Evolutionary conservation across 2,888 invertebrate species (phyloP).

Genomic region (Tubulanus polymorphus): DNA sequence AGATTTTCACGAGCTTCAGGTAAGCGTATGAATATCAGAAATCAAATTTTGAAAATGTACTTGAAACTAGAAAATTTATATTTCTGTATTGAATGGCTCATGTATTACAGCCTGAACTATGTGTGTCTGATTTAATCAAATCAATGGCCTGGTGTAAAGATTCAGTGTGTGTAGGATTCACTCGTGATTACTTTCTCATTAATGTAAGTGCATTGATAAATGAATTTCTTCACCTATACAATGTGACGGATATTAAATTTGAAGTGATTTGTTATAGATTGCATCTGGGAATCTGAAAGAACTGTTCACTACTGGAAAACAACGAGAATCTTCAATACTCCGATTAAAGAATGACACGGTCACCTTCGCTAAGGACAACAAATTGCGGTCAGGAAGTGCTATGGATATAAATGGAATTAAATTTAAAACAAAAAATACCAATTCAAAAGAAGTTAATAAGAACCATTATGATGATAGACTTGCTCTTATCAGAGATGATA

Average conservation of each 20-base stretch:
- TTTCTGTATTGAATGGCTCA: too few species aligned
- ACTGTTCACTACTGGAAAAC: slow-evolving; percentile 65
- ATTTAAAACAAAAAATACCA: too few species aligned
- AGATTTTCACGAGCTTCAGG: slow-evolving; percentile 68
- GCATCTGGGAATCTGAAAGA: slow-evolving; percentile 73
- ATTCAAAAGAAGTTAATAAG: too few species aligned
- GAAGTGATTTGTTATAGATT: too few species aligned
- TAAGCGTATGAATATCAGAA: slow-evolving; percentile 21
- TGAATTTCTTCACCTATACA: not conserved
- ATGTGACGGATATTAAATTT: not conserved
- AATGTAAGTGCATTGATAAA: slow-evolving; percentile 59
- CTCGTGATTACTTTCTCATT: slow-evolving; percentile 73
- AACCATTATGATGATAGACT: slow-evolving; percentile 56
- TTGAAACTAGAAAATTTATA: not conserved
- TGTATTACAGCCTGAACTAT: slow-evolving; percentile 61
- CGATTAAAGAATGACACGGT: too few species aligned
- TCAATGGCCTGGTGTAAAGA: slow-evolving; percentile 78
- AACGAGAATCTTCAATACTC: slow-evolving; percentile 53
- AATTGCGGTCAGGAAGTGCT: too few species aligned
- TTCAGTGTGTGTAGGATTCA: slow-evolving; percentile 82
- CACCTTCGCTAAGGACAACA: too few species aligned
- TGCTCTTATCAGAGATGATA: slow-evolving; percentile 80
- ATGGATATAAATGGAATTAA: too few species aligned
- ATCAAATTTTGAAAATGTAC: slow-evolving; percentile 2
- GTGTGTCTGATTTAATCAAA: slow-evolving; percentile 74